Percentiles rank a stretch among this genome's conserved stretches.
Conservation (phyloP, 2,888 invertebrate genomes). For the Drosophila rellima region DNA sequence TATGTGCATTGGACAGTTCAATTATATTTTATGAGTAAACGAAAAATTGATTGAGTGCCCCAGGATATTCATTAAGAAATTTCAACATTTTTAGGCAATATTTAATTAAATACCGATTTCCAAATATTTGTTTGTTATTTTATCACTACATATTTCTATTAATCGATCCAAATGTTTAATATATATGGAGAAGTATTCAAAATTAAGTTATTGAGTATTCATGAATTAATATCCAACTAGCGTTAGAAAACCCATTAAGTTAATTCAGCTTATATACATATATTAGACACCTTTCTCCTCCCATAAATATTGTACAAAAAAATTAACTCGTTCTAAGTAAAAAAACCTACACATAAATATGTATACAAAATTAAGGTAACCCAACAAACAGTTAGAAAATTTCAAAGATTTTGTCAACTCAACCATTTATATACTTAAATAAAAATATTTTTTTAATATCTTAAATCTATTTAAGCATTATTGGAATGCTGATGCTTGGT, state of each 20-base stretch:
- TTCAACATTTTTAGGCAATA: not conserved
- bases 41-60: not conserved
- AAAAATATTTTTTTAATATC: conserved; percentile 16
- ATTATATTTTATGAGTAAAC: not conserved
- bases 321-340: not conserved
- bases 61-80: not conserved
- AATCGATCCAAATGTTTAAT: too few relatives aligned
- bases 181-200: not conserved
- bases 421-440: conserved; percentile 14
- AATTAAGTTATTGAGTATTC: not conserved
- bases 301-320: not conserved
- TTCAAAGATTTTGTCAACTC: conserved; percentile 9
- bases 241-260: not conserved
- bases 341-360: not conserved
- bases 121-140: too few relatives aligned
- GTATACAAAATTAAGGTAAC: not conserved
- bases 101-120: not conserved
- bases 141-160: too few relatives aligned
- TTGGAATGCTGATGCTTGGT: conserved; percentile 26
- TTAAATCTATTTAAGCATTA: conserved; percentile 13
- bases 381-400: conserved; percentile 13
- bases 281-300: not conserved
- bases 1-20: not conserved
- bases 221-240: not conserved
- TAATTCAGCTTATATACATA: not conserved